Evolutionary conservation across 2,113 vertebrate species (phyloP), one percentile per base, ranked within the genome.

Genomic region (Ifrita kowaldi): DNA sequence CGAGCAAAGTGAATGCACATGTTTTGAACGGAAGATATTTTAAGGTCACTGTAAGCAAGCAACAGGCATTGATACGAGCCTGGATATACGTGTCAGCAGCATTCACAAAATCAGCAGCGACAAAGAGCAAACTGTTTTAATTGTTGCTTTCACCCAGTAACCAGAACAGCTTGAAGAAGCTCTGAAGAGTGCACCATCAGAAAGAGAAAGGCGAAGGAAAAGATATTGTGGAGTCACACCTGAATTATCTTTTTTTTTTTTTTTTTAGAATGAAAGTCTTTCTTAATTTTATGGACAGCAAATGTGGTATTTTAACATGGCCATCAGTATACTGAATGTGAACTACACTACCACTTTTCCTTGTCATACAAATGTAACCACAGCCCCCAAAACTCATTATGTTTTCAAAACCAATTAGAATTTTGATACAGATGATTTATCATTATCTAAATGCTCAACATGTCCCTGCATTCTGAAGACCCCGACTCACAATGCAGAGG

Each of bases 371-470:
- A 75, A 59, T 7, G 6, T 8, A 79, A 21, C 8, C 39, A 76
- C 9, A 9, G 2, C 0, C 6, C 10, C 3, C 2, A 11, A 70
- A 49, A 11, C 1, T 0, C 3, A 11, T 4, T 1, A 44, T 4
- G 6, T 68, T 89, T 50, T 52, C 22, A 69, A 90, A 68, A 32
- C 4, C 11, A 60, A n/a, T 33, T 14, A 35, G 15, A 16, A 11
- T 39, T 23, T 62, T 65, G 52, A 79, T 52, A 44, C 8, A 82
- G 11, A 39, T 18, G 1, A 49, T 21, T 67, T 35, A 33, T 28
- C 55, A 30, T 19, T 71, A 27, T 17, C 27, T 16, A 84, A 69
- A 81, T 21, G 24, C 6, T 82, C 63, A 32, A 17, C 2, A 26
- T 24, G 21, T 42, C 13, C 33, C 18, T 59, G 33, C 28, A 82